Evolutionary conservation across 2,888 invertebrate genomes (phyloP).

Genomic region (Allophyes oxyacanthae): DNA sequence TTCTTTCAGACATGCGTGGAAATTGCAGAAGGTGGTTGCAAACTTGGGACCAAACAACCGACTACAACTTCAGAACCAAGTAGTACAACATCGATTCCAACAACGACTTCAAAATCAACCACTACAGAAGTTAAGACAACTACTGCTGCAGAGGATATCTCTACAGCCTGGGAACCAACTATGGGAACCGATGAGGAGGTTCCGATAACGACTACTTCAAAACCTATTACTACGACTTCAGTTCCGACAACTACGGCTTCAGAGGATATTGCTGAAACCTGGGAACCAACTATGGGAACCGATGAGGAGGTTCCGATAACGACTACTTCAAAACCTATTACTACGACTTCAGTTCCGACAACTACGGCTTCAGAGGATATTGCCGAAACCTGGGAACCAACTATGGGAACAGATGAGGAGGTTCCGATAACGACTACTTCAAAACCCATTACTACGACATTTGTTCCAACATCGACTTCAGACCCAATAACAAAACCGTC

Average conservation of each 20-base stretch:
- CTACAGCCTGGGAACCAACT: neutral
- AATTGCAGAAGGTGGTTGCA: conserved; percentile 18
- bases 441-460: neutral
- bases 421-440: neutral
- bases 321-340: neutral
- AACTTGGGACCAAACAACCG: neutral
- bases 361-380: too few species aligned
- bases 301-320: neutral
- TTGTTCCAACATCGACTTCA: neutral
- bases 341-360: neutral
- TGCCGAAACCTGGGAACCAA: too few species aligned
- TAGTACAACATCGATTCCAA: neutral
- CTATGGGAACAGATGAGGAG: neutral
- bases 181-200: neutral
- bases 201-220: neutral
- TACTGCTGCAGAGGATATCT: neutral
- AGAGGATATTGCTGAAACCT: neutral
- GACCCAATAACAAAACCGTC: too few species aligned
- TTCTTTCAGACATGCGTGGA: conserved; percentile 19
- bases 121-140: neutral
- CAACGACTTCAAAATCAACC: neutral
- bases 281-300: neutral
- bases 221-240: neutral
- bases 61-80: neutral
- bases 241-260: neutral